These are phyloP conservation scores for Podotricha telesiphe DNA, from an alignment of 2,888 invertebrate species.

Conservation along the genomic window DNA sequence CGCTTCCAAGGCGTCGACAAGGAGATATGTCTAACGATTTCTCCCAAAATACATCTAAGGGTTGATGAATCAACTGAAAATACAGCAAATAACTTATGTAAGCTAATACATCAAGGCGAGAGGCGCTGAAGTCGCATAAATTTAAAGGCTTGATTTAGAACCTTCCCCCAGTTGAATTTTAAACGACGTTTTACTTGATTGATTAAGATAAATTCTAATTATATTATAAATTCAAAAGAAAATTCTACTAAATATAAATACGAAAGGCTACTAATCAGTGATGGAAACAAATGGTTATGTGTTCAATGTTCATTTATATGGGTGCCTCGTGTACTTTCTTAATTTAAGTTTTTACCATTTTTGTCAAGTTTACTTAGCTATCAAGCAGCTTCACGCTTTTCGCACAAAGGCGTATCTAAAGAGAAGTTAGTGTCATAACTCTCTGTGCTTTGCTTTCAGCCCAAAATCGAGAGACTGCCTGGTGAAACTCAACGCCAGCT, in stretches of 20 bases:
- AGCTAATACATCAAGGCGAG: conserved; percentile 18
- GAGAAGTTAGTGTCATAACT: background rate
- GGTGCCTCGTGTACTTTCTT: too few species aligned
- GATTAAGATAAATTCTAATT: conserved; percentile 15
- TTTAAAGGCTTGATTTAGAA: conserved; percentile 24
- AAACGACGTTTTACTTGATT: conserved; percentile 19
- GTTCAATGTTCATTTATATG: too few species aligned
- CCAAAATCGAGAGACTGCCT: too few species aligned
- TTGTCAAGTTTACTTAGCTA: too few species aligned
- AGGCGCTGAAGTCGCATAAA: conserved; percentile 29
- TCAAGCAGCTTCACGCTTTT: background rate
- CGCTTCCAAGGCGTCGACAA: background rate
- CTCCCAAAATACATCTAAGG: conserved; percentile 9
- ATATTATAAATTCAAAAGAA: background rate
- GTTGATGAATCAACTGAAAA: conserved; percentile 29
- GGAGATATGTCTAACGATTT: background rate
- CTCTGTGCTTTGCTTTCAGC: background rate
- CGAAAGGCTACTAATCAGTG: too few species aligned
- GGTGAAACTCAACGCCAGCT: too few species aligned
- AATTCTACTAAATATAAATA: background rate
- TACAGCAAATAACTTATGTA: conserved; percentile 28
- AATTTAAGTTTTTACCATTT: too few species aligned
- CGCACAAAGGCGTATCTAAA: background rate
- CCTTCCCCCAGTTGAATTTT: conserved; percentile 8
- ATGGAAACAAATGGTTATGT: too few species aligned